Conservation (phyloP, 2,888 invertebrate genomes). For the Pseudococcus longispinus region DNA sequence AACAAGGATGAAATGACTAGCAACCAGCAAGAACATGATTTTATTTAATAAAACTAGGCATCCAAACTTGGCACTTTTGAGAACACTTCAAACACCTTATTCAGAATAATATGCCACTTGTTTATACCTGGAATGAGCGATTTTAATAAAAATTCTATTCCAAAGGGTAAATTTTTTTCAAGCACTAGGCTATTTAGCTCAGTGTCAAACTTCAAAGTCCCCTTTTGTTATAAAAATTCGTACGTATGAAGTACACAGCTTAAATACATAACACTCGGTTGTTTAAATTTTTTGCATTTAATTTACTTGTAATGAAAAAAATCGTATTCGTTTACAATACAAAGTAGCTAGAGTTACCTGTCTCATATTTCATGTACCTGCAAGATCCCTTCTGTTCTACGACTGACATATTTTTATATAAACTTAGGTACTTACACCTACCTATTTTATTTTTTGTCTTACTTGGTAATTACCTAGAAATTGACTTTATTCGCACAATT, state of each 20-base stretch:
- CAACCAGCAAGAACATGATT: neutral
- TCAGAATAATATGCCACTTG: neutral
- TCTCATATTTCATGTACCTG: neutral
- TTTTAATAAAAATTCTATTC: slow-evolving; percentile 2
- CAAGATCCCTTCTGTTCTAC: neutral
- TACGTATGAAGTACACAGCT: neutral
- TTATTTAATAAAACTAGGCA: neutral
- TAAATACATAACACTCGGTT: neutral
- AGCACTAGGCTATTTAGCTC: neutral
- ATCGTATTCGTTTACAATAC: neutral
- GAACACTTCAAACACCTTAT: neutral
- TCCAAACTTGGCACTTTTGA: neutral
- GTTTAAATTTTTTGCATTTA: neutral
- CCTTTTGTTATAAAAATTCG: neutral
- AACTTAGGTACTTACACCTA: no score
- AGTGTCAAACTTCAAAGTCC: neutral
- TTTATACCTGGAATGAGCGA: neutral
- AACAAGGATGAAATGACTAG: neutral
- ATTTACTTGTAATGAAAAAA: neutral
- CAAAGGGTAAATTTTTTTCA: neutral
- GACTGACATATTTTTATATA: no score
- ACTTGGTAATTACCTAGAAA: neutral
- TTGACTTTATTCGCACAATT: neutral
- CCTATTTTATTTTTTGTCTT: no score
- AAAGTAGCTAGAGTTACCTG: neutral